phyloP scores from a whole-genome alignment of 1,140 invertebrate species.

The Leguminivora glycinivorella region DNA sequence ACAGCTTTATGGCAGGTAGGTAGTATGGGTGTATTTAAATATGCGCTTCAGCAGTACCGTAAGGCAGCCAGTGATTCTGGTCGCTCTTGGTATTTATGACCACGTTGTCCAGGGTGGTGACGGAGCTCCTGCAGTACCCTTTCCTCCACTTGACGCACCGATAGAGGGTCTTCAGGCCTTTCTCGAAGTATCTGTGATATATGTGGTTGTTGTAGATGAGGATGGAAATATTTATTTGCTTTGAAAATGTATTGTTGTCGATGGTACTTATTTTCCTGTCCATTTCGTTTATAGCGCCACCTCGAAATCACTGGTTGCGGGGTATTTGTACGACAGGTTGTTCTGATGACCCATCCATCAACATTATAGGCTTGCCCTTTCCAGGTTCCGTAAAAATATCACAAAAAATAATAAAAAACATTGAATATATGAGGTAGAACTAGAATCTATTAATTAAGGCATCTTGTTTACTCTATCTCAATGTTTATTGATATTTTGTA shows the following conservation, averaged over 20 bases:
- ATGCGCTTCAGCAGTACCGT: neutral
- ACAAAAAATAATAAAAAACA: too few species aligned
- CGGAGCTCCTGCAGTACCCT: slow-evolving; percentile 29
- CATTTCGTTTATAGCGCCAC: neutral
- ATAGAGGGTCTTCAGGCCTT: slow-evolving; percentile 33
- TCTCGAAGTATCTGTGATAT: neutral
- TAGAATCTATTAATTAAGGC: too few species aligned
- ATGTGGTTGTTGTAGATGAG: slow-evolving; percentile 4
- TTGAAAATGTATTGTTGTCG: too few species aligned
- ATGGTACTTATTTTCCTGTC: too few species aligned
- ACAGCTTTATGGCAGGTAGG: too few species aligned
- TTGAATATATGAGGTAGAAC: too few species aligned
- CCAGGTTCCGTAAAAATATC: neutral
- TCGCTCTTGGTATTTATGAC: slow-evolving; percentile 27
- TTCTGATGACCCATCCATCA: neutral
- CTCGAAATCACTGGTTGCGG: neutral
- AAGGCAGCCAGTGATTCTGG: slow-evolving; percentile 31
- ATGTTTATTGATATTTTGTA: too few species aligned
- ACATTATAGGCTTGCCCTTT: neutral
- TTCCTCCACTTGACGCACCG: slow-evolving; percentile 36
- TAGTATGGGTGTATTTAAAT: too few species aligned
- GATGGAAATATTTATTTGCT: too few species aligned
- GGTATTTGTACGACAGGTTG: neutral
- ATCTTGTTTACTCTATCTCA: too few species aligned
- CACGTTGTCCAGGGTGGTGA: slow-evolving; percentile 32